Evolutionary conservation across 2,797 vertebrate species (phyloP).

Genomic region (Anabacerthia variegaticeps): DNA sequence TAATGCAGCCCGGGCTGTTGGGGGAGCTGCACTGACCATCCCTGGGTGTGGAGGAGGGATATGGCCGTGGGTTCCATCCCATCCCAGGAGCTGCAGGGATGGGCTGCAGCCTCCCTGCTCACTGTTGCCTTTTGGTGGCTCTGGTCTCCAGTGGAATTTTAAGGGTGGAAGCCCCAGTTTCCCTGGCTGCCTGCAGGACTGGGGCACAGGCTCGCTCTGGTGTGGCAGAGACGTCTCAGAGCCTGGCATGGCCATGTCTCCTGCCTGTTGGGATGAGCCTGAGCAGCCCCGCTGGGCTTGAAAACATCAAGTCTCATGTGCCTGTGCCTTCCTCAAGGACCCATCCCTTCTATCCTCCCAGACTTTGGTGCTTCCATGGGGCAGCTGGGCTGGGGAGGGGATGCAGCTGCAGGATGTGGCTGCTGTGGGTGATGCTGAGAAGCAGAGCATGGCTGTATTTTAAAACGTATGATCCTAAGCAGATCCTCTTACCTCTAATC

Average conservation of each 20-base stretch:
- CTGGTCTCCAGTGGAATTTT: background rate
- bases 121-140: background rate
- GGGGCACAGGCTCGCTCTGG: background rate
- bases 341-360: accelerated
- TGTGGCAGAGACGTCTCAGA: accelerated
- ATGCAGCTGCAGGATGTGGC: background rate
- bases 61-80: accelerated
- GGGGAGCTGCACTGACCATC: background rate
- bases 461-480: background rate
- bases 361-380: background rate
- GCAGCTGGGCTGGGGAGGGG: background rate
- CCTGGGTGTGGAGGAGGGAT: background rate
- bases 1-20: background rate
- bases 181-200: accelerated
- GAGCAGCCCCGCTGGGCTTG: accelerated
- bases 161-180: background rate
- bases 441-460: background rate
- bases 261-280: background rate
- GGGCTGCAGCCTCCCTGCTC: background rate
- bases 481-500: constrained; percentile 45
- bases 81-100: background rate
- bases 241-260: accelerated
- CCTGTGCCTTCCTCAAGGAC: background rate
- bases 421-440: accelerated
- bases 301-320: accelerated